Conservation (phyloP, 2,797 vertebrate genomes). For the Galago senegalensis region DNA sequence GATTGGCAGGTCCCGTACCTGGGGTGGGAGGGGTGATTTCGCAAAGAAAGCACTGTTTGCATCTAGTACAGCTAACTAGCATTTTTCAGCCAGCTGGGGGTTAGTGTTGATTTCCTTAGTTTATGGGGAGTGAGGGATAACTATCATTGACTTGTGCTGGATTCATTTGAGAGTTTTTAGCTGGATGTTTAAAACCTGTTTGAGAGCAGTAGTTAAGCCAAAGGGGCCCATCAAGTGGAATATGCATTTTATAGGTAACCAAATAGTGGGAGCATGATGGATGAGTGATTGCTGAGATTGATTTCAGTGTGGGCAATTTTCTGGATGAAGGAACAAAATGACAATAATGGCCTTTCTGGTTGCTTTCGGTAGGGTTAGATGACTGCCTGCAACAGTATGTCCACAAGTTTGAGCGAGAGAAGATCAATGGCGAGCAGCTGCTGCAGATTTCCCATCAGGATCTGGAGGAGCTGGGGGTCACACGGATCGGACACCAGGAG, state of each 20-base stretch:
- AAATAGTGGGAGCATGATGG: neutral
- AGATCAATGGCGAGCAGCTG: constrained; percentile 97
- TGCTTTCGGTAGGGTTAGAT: constrained; percentile 92
- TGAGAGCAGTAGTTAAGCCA: neutral
- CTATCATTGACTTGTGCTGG: neutral
- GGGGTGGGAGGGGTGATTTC: neutral
- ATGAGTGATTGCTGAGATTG: neutral
- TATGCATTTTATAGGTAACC: neutral
- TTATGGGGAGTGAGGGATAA: neutral
- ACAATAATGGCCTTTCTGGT: constrained; percentile 8
- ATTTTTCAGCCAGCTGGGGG: neutral
- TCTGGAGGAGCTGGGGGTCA: constrained; percentile 96
- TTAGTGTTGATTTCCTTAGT: constrained; percentile 15
- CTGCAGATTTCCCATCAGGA: constrained; percentile 98
- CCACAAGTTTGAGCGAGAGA: constrained; percentile 96
- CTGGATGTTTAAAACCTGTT: neutral
- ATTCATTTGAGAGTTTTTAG: neutral
- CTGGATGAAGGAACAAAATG: neutral
- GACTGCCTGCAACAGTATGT: constrained; percentile 97
- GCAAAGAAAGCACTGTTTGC: neutral
- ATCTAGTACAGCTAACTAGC: neutral
- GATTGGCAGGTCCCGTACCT: neutral
- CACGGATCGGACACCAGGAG: constrained; percentile 98
- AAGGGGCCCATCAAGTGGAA: neutral
- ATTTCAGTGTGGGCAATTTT: neutral